Evolutionary conservation across 1,140 invertebrate genomes (phyloP), one percentile per base, ranked within the genome.

Genomic region (Geopemphigus sp.): DNA sequence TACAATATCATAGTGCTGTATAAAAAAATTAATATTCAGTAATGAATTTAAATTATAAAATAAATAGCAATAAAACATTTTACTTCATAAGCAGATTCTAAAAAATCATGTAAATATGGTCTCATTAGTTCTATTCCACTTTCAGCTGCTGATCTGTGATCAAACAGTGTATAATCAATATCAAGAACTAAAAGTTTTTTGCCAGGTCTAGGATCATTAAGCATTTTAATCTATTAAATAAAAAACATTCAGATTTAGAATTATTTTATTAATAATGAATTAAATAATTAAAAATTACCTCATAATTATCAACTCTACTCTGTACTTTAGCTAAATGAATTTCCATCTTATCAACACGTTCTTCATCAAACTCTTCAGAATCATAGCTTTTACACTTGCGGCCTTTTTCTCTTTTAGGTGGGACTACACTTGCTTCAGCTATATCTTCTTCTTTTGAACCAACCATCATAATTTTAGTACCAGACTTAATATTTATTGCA

Each of bases 81-180:
- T 88, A 91, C 87, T 84, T 92, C 90, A 86, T 98, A 98, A 6
- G 95, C 94, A n/a, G 91, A 89, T 12, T 92, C 92, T 1, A 99
- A 86, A 85, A 99, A 98, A 86, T 98, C 95, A 85, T 98, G 97
- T 50, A 99, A 88, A 85, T 91, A 98, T 1, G 97, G 97, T 80
- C 97, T 88, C 95, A 98, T 98, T 76, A 99, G 85, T 86, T 98
- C 95, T 47, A 89, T 86, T 82, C 93, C 95, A 82, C 90, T 91
- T 86, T 97, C 94, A 10, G 95, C 96, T 15, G 91, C 89, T 39
- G 96, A 98, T 85, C 93, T 90, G 84, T 98, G 96, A 88, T 98
- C 96, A 86, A 97, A 98, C 15, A 98, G 86, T 12, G 96, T 99
- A 84, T 99, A 98, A 86, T 99, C 97, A 84, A 99, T 97, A 84